Evolutionary conservation across 1,140 invertebrate species (phyloP).

Genomic region (Macrobrachium rosenbergii): DNA sequence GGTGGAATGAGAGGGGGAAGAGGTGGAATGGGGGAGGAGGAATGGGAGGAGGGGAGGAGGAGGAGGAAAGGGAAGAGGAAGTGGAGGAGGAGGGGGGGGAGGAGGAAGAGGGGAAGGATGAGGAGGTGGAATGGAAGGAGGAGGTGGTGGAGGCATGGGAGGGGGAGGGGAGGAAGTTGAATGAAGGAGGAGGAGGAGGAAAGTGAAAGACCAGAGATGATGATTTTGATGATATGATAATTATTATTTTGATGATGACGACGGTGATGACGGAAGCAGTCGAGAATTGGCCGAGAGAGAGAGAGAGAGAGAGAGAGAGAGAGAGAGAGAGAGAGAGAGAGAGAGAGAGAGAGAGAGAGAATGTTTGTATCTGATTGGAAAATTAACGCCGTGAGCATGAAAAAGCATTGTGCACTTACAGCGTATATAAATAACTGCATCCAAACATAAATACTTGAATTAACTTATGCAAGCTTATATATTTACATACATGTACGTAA

Average conservation of each 20-base stretch:
- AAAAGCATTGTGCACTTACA: neutral
- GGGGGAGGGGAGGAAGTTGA: neutral
- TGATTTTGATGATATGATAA: too few species aligned
- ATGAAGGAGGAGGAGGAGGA: conserved; percentile 14
- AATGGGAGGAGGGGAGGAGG: conserved; percentile 9
- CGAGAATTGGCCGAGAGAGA: neutral
- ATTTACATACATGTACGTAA: too few species aligned
- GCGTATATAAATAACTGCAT: too few species aligned
- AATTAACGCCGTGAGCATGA: neutral
- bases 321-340: neutral
- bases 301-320: conserved; percentile 1
- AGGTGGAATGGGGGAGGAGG: too few species aligned
- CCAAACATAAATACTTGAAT: neutral
- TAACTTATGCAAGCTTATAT: neutral
- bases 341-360: neutral
- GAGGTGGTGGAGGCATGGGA: neutral
- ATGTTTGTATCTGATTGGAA: neutral
- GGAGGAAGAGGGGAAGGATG: neutral
- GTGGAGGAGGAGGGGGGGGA: neutral
- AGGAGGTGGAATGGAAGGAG: too few species aligned
- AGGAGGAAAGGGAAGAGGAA: neutral
- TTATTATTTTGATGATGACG: too few species aligned
- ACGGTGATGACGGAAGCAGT: neutral
- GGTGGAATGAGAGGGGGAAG: too few species aligned
- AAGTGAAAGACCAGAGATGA: neutral